phyloP scores from a whole-genome alignment of 1,140 invertebrate species.

The Harlomillsia oculata region DNA sequence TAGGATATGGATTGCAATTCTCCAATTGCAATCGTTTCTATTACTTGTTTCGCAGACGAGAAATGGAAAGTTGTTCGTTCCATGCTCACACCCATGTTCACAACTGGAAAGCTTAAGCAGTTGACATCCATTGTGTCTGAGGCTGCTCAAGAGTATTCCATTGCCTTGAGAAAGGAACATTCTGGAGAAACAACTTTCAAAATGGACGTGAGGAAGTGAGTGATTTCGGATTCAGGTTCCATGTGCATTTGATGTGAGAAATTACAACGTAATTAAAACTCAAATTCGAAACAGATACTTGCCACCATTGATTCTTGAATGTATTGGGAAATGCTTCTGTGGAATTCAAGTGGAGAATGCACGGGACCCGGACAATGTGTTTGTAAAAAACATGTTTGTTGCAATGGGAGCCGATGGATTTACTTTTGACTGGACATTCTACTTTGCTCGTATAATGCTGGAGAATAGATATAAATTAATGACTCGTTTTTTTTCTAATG shows the following conservation, averaged over 20 bases:
- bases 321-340: constrained; percentile 13
- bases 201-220: constrained; percentile 6
- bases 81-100: constrained; percentile 12
- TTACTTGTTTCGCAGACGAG: constrained; percentile 46
- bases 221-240: not conserved
- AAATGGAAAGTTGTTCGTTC: constrained; percentile 33
- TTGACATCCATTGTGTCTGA: not conserved
- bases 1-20: not conserved
- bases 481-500: constrained; percentile 6
- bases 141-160: not conserved
- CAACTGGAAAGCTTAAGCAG: constrained; percentile 12
- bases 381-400: constrained; percentile 15
- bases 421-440: constrained; percentile 1
- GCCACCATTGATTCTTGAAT: constrained; percentile 5
- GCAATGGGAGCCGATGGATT: constrained; percentile 1
- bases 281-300: not conserved
- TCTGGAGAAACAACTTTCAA: not conserved
- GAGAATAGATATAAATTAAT: not conserved
- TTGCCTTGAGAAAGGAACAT: not conserved
- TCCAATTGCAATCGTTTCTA: no score
- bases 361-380: constrained; percentile 24
- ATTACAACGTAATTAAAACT: not conserved
- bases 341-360: constrained; percentile 15
- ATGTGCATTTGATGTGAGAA: not conserved
- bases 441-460: not conserved